Percentiles rank a stretch among this genome's conserved stretches.
Evolutionary conservation across 2,888 invertebrate species (phyloP).

Genomic region (Cryptocheilus praepositus): DNA sequence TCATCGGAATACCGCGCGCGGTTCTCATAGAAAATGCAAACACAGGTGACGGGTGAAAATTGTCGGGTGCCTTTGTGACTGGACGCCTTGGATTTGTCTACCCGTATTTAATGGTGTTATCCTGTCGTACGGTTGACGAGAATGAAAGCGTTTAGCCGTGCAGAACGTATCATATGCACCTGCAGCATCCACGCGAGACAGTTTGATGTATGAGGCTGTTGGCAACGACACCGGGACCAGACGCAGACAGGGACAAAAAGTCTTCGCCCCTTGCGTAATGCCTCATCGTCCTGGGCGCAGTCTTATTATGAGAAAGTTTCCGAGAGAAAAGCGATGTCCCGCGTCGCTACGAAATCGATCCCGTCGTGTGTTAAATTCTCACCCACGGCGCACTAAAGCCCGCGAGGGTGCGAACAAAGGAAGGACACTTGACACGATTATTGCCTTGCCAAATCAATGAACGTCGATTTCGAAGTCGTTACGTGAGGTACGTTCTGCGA

Average conservation of each 20-base stretch:
- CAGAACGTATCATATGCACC: constrained; percentile 37
- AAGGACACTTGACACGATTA: no score
- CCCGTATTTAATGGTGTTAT: constrained; percentile 20
- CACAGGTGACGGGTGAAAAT: no score
- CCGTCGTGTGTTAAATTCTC: background rate
- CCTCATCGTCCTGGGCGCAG: constrained; percentile 53
- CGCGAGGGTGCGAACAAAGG: no score
- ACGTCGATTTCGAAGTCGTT: no score
- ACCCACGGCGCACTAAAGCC: no score
- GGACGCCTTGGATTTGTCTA: background rate
- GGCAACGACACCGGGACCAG: constrained; percentile 24
- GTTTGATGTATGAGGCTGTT: constrained; percentile 54
- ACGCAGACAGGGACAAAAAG: constrained; percentile 24
- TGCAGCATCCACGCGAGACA: constrained; percentile 36
- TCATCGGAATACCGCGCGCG: no score
- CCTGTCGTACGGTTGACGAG: constrained; percentile 1
- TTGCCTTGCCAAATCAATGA: no score
- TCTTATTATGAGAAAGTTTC: constrained; percentile 43
- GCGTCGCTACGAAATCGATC: constrained; percentile 20
- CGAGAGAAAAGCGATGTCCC: constrained; percentile 8
- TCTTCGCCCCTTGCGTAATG: constrained; percentile 33
- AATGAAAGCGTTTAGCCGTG: constrained; percentile 29
- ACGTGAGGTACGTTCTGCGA: no score
- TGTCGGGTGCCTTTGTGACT: no score
- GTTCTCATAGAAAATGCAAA: no score